Evolutionary conservation across 2,113 vertebrate genomes (phyloP).

Genomic region (Leptobrachium ailaonicum): DNA sequence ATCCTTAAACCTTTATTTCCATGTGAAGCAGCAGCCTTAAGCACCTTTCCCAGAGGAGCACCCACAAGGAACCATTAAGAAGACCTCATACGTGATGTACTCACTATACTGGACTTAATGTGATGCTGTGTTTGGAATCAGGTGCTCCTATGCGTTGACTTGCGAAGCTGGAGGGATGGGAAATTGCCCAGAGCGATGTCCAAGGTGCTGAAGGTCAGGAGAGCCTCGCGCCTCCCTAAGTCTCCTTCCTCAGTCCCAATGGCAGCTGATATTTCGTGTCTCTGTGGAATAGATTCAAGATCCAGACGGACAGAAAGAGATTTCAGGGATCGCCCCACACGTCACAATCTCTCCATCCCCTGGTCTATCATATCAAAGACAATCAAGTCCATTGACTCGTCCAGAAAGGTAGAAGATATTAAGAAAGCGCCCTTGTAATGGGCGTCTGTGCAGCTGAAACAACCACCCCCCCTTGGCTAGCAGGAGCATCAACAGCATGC

Average conservation of each 20-base stretch:
- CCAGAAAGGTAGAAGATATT: background rate
- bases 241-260: background rate
- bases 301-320: background rate
- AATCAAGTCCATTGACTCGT: constrained; percentile 1
- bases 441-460: constrained; percentile 19
- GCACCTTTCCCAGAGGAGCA: constrained; percentile 20
- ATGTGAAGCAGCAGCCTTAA: constrained; percentile 7
- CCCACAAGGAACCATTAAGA: constrained; percentile 20
- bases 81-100: background rate
- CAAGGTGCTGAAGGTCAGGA: constrained; percentile 4
- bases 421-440: constrained; percentile 15
- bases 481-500: constrained; percentile 14
- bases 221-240: background rate
- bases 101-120: constrained; percentile 5
- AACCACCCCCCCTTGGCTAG: constrained; percentile 30
- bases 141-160: too few relatives aligned
- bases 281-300: too few relatives aligned
- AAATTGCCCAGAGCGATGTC: constrained; percentile 9
- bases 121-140: background rate
- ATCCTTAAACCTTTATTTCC: constrained; percentile 40
- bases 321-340: background rate
- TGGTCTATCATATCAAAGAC: background rate
- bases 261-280: background rate
- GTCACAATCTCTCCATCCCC: background rate
- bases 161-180: background rate